Percentiles rank a stretch among this genome's conserved stretches.
These are phyloP conservation scores for cattle (Bos taurus) DNA, from an alignment of 2,113 vertebrate genomes.

Conservation along the genomic window DNA sequence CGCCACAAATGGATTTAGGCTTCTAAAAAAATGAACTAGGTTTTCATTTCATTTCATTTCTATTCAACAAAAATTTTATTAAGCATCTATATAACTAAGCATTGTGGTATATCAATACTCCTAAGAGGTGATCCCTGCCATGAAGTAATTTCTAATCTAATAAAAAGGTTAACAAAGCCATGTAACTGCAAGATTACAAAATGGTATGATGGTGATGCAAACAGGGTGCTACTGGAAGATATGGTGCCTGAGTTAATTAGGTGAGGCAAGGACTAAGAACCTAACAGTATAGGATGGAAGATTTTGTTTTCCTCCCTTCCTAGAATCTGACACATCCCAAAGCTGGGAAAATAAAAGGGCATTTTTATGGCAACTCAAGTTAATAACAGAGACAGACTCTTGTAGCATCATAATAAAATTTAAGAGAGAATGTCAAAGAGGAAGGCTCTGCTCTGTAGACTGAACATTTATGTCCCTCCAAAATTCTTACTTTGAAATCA, in stretches of 20 bases:
- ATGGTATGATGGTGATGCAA: background rate
- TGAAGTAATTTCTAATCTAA: background rate
- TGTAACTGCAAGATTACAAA: background rate
- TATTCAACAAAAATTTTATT: background rate
- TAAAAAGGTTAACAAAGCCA: background rate
- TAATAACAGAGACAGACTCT: background rate
- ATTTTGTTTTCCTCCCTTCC: background rate
- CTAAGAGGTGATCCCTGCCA: background rate
- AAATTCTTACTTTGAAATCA: background rate
- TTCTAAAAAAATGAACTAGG: background rate
- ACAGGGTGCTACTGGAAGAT: background rate
- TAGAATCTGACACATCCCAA: background rate
- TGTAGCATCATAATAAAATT: background rate
- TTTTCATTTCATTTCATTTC: background rate
- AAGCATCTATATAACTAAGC: background rate
- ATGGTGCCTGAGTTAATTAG: background rate
- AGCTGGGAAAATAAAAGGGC: background rate
- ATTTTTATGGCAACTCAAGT: background rate
- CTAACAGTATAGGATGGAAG: background rate
- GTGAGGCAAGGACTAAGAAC: background rate
- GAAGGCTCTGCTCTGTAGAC: background rate
- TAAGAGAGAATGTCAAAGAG: background rate
- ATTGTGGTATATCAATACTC: background rate
- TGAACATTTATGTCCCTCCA: background rate
- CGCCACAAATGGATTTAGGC: background rate